phyloP scores from a whole-genome alignment of 2,888 invertebrate genomes.

The Leptarthrus brevirostris region DNA sequence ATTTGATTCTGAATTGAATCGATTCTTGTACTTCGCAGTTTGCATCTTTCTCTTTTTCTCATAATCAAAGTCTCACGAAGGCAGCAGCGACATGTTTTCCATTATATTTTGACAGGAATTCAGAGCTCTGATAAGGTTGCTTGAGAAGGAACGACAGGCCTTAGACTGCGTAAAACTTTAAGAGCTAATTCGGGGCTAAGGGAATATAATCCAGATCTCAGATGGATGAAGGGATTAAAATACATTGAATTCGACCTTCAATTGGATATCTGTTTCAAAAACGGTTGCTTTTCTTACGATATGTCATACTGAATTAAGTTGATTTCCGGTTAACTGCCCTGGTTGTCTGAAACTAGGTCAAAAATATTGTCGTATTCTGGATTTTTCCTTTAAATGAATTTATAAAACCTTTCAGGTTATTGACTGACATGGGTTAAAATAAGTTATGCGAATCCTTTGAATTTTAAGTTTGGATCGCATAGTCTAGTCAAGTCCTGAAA shows the following conservation, averaged over 20 bases:
- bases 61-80: neutral
- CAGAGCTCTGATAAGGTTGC: neutral
- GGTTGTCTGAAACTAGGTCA: neutral
- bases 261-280: constrained; percentile 12
- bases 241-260: neutral
- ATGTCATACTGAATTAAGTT: neutral
- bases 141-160: neutral
- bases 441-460: too few relatives aligned
- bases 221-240: neutral
- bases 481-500: too few relatives aligned
- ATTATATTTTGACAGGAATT: constrained; percentile 1
- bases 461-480: too few relatives aligned
- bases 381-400: too few relatives aligned
- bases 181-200: constrained; percentile 1
- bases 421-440: too few relatives aligned
- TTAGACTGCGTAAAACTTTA: neutral
- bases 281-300: neutral
- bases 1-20: constrained; percentile 25
- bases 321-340: constrained; percentile 5
- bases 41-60: neutral
- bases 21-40: neutral
- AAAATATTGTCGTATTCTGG: too few relatives aligned
- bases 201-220: neutral
- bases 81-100: neutral
- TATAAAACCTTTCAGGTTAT: too few relatives aligned